Evolutionary conservation across 2,797 vertebrate genomes (phyloP).

Genomic region (Momotus momota): DNA sequence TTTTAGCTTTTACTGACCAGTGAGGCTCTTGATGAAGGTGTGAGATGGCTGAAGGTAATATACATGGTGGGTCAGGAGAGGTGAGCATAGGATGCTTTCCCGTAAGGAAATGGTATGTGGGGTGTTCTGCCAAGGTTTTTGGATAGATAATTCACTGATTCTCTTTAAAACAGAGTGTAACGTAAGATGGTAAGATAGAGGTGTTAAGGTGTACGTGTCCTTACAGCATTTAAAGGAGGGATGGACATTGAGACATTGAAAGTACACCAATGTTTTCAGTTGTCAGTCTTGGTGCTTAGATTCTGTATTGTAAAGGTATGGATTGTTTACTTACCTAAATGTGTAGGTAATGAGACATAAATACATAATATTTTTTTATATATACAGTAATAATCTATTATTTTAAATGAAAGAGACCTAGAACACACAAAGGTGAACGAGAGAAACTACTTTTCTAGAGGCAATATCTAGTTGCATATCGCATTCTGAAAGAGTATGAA

Average conservation of each 20-base stretch:
- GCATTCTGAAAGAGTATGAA: background rate
- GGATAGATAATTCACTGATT: background rate
- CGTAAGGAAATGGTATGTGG: background rate
- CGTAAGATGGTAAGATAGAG: fast-evolving
- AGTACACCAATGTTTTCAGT: background rate
- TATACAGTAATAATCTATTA: background rate
- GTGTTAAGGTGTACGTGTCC: background rate
- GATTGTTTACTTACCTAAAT: background rate
- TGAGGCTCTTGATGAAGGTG: background rate
- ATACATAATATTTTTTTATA: too few relatives aligned
- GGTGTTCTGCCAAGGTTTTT: background rate
- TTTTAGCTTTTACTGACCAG: background rate
- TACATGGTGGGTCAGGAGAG: background rate
- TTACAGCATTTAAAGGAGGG: background rate
- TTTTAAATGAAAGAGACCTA: background rate
- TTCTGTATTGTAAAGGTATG: background rate
- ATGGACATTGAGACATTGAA: background rate
- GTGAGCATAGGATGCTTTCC: background rate
- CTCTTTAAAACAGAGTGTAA: background rate
- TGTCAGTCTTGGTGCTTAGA: background rate
- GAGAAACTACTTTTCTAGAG: background rate
- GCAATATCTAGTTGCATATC: background rate
- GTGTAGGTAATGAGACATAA: background rate
- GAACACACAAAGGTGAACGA: background rate
- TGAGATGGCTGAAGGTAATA: fast-evolving